Evolutionary conservation across 2,888 invertebrate genomes (phyloP).

Genomic region (Dinocampus coccinellae): DNA sequence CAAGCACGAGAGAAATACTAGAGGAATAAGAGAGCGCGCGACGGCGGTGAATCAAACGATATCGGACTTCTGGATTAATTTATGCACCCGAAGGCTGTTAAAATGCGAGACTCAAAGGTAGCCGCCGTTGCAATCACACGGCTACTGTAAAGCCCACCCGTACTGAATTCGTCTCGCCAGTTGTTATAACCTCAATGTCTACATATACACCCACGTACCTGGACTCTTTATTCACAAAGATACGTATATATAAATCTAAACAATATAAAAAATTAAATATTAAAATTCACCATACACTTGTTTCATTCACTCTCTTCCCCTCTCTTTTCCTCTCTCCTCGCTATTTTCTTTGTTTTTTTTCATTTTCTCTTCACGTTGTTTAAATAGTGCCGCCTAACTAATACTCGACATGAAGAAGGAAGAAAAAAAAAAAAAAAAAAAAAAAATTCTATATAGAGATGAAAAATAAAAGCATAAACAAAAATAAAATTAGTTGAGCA

Average conservation of each 20-base stretch:
- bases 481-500: not conserved
- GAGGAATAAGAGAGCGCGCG: constrained; percentile 46
- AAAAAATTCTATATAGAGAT: too few species aligned
- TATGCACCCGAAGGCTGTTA: constrained; percentile 67
- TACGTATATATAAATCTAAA: constrained; percentile 8
- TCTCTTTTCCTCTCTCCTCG: not conserved
- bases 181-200: constrained; percentile 34
- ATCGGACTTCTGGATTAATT: constrained; percentile 69
- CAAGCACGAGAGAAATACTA: constrained; percentile 25
- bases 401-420: constrained; percentile 2
- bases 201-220: constrained; percentile 22
- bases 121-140: constrained; percentile 61
- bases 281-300: not conserved
- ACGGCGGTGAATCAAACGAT: constrained; percentile 68
- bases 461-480: too few species aligned
- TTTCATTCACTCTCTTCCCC: not conserved
- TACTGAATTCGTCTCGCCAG: constrained; percentile 60
- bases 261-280: not conserved
- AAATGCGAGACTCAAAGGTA: constrained; percentile 68
- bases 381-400: not conserved
- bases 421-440: not conserved
- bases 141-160: constrained; percentile 58
- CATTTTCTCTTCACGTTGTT: not conserved
- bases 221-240: constrained; percentile 24
- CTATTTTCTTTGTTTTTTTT: not conserved